Conservation (phyloP, 1,140 invertebrate species). For the Pollicipes pollicipes region DNA sequence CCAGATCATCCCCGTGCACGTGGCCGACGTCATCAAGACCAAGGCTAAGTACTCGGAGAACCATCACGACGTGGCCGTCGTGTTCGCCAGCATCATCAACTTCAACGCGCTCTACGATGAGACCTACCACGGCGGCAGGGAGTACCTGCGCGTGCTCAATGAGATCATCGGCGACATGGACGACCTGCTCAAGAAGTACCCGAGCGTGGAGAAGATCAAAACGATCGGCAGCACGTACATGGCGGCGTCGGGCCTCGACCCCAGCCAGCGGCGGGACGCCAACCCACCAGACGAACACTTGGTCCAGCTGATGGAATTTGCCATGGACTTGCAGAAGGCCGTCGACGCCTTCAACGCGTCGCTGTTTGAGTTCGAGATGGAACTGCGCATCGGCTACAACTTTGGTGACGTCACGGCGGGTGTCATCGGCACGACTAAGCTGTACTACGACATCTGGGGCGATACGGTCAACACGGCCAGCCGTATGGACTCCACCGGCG, state of each 20-base stretch:
- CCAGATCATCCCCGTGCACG: constrained; percentile 88
- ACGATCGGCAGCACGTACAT: constrained; percentile 95
- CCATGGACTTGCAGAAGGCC: constrained; percentile 64
- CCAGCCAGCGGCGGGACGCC: constrained; percentile 35
- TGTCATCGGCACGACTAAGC: constrained; percentile 86
- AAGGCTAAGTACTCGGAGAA: constrained; percentile 91
- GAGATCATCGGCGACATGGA: constrained; percentile 90
- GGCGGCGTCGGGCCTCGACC: constrained; percentile 86
- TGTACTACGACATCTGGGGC: constrained; percentile 98
- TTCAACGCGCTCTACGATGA: constrained; percentile 94
- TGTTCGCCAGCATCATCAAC: constrained; percentile 88
- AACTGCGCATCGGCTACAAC: constrained; percentile 45
- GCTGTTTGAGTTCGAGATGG: constrained; percentile 69
- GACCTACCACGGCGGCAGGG: constrained; percentile 75
- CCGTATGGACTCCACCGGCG: constrained; percentile 82
- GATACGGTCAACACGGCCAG: constrained; percentile 95
- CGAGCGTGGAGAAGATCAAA: constrained; percentile 91
- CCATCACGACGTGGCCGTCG: constrained; percentile 76
- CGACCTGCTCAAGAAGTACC: constrained; percentile 66
- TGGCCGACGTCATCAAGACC: constrained; percentile 77
- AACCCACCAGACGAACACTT: constrained; percentile 55
- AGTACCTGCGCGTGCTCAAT: constrained; percentile 83
- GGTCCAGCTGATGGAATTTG: constrained; percentile 71
- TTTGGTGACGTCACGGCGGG: constrained; percentile 81
- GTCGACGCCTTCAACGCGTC: constrained; percentile 75